phyloP scores from a whole-genome alignment of 2,113 vertebrate species.

The Anas platyrhynchos region DNA sequence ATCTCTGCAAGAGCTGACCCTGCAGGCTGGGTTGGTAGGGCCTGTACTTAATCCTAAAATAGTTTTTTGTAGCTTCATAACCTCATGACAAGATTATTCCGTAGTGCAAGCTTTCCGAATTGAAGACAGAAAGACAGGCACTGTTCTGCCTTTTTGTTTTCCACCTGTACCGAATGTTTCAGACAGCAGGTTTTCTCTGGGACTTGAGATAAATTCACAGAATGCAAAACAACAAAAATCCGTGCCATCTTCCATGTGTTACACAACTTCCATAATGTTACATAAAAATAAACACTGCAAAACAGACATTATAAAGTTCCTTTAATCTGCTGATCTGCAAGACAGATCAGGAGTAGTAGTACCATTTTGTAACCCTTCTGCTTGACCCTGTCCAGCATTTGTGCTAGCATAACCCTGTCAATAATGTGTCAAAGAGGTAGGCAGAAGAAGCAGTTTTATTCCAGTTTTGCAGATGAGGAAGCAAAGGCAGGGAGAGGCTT shows the following conservation, averaged over 20 bases:
- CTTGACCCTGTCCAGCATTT: neutral
- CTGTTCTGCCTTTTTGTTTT: constrained; percentile 20
- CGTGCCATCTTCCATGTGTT: neutral
- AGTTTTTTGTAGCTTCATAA: constrained; percentile 21
- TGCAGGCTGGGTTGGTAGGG: neutral
- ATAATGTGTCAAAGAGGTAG: neutral
- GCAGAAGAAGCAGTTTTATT: neutral
- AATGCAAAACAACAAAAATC: constrained; percentile 8
- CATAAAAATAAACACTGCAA: constrained; percentile 17
- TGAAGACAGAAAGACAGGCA: neutral
- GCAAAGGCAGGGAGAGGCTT: neutral
- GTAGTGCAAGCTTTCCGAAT: constrained; percentile 1
- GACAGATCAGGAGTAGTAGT: neutral
- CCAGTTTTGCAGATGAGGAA: neutral
- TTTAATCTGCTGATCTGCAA: neutral
- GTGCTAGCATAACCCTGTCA: neutral
- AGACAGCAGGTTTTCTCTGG: neutral
- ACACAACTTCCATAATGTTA: constrained; percentile 10
- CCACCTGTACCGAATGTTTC: constrained; percentile 10
- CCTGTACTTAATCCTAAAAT: constrained; percentile 15
- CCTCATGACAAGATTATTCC: constrained; percentile 38
- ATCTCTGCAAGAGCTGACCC: neutral
- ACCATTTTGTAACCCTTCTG: neutral
- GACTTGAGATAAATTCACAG: constrained; percentile 1
- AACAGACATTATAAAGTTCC: neutral